Evolutionary conservation across 2,113 vertebrate species (phyloP).

Genomic region (Cheirogaleus medius): DNA sequence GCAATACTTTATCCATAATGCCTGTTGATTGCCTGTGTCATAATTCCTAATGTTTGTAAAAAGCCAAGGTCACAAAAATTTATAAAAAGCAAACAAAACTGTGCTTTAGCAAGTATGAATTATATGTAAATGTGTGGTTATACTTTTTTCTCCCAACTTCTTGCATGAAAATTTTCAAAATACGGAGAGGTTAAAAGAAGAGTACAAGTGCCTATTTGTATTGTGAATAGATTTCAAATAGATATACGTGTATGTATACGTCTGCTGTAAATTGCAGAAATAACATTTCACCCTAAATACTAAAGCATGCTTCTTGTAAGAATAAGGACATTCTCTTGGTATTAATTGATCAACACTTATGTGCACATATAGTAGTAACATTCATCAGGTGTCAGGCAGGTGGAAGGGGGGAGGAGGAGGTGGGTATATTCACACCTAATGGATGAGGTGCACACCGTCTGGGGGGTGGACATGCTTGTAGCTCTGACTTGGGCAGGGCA

Average conservation of each 20-base stretch:
- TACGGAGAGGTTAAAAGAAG: background rate
- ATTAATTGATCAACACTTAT: too few relatives aligned
- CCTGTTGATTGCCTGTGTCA: background rate
- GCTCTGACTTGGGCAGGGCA: too few relatives aligned
- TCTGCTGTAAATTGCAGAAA: background rate
- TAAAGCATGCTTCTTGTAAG: background rate
- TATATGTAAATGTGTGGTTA: background rate
- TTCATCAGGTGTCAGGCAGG: too few relatives aligned
- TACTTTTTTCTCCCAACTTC: background rate
- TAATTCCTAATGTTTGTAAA: background rate
- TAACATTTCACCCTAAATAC: background rate
- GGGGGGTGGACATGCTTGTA: too few relatives aligned
- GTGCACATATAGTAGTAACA: too few relatives aligned
- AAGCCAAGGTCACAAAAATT: background rate
- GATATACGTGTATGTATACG: background rate
- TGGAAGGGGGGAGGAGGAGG: too few relatives aligned
- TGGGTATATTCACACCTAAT: too few relatives aligned
- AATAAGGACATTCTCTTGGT: conserved; percentile 4
- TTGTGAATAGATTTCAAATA: background rate
- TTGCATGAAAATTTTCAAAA: background rate
- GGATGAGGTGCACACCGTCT: too few relatives aligned
- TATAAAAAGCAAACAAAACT: background rate
- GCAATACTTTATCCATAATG: background rate
- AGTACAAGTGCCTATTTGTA: background rate
- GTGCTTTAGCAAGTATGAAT: conserved; percentile 13